Evolutionary conservation across 2,888 invertebrate species (phyloP).

Genomic region (Axea sp.): DNA sequence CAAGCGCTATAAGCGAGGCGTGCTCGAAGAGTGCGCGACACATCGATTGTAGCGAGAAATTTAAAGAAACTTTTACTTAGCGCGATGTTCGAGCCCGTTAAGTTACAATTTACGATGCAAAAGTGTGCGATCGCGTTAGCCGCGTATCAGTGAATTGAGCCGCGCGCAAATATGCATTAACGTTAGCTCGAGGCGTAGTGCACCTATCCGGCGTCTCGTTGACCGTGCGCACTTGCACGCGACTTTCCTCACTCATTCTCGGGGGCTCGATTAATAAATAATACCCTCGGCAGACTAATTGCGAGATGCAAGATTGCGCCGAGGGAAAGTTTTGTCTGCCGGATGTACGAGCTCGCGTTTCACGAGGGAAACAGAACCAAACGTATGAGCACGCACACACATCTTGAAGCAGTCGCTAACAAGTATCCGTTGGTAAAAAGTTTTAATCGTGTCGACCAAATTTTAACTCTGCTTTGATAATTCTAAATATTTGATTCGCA

Average conservation of each 20-base stretch:
- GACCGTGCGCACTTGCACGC: constrained; percentile 53
- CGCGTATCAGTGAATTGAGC: constrained; percentile 43
- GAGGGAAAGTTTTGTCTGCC: constrained; percentile 58
- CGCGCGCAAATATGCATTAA: constrained; percentile 49
- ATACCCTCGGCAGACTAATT: constrained; percentile 59
- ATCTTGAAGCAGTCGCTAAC: background rate
- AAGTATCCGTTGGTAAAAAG: background rate
- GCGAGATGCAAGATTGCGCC: constrained; percentile 53
- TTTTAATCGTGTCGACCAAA: constrained; percentile 2
- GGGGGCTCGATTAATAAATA: constrained; percentile 49
- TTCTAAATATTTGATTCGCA: too few relatives aligned
- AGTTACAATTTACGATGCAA: constrained; percentile 40
- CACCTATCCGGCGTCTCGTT: constrained; percentile 52
- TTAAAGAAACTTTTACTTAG: constrained; percentile 46
- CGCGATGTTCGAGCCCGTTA: constrained; percentile 43
- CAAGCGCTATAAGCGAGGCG: constrained; percentile 9
- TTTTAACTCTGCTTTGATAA: background rate
- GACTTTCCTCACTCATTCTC: constrained; percentile 54
- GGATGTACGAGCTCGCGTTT: constrained; percentile 53
- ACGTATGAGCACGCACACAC: background rate
- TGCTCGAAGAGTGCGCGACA: background rate
- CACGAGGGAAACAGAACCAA: constrained; percentile 8
- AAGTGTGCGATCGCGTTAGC: constrained; percentile 32
- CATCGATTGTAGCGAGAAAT: constrained; percentile 35
- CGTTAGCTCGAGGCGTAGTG: constrained; percentile 50